Base-by-base conservation (phyloP, 2,113 vertebrate species). In the Formicarius rufipectus region DNA sequence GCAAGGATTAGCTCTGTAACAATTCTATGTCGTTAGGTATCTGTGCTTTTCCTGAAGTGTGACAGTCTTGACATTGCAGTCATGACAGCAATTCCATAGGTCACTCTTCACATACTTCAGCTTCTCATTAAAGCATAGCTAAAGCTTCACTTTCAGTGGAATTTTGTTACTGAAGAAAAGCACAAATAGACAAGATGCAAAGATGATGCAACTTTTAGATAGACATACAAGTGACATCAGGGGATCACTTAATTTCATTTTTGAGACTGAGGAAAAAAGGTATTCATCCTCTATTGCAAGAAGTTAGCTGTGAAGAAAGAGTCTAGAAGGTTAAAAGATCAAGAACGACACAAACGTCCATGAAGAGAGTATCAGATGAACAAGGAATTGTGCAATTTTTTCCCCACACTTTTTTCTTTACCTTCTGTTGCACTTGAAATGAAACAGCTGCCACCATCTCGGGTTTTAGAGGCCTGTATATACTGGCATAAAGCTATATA, bases 401-500 rank as follows among this genome's bases (percentile, higher is more conserved):
- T 30, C 82, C 91, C 93, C 91, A 87, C 60, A 11, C 72, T 81
- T 97, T 95, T 92, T 94, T 96, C 98, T 99, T 99, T 99, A 99
- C 99, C 99, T 99, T 99, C 99, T 91, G 98, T 96, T 97, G 98
- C 97, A 98, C 97, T 98, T 94, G 99, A 98, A 98, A 98, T 98
- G 97, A 99, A 99, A 98, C 98, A 97, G 98, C 99, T 98, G 98
- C 98, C 98, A 98, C 98, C 98, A 98, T 99, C 99, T 98, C 98
- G 99, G 98, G 98, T 98, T 99, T 99, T 99, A 99, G 99, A 99
- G 98, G 99, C 99, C 97, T 99, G 98, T 98, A 99, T 99, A 99
- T 99, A 99, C 98, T 99, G 98, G 99, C 99, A 99, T 99, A 99
- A 99, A 97, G 99, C 99, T 99, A 99, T 97, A 99, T 98, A 98